A percentile compares a stretch with the other conserved stretches of the same genome.
Conservation (phyloP, 2,888 invertebrate species). For the Ellobium chinense region DNA sequence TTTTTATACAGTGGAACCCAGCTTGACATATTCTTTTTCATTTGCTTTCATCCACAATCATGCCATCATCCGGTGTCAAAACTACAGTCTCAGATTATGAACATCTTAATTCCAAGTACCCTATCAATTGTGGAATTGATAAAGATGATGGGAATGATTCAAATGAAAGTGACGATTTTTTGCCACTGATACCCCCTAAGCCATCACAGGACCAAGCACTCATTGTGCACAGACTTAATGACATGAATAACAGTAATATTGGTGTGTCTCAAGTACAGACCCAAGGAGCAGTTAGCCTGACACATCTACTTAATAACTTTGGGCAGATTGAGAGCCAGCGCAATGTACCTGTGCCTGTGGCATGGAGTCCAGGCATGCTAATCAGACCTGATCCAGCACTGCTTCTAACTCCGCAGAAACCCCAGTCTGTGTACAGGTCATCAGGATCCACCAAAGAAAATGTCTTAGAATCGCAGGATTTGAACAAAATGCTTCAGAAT, state of each 20-base stretch:
- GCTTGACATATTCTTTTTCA: no score
- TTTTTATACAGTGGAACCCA: no score
- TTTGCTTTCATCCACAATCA: no score
- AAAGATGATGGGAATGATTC: background rate
- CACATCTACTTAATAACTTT: background rate
- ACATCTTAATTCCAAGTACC: background rate
- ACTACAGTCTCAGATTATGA: slow-evolving; percentile 34
- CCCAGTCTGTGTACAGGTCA: background rate
- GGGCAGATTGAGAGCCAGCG: slow-evolving; percentile 4
- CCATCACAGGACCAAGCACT: background rate
- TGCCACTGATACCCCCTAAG: slow-evolving; percentile 3
- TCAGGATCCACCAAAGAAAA: slow-evolving; percentile 20
- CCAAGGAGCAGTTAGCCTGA: background rate
- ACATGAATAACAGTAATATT: background rate
- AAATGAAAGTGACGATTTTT: slow-evolving; percentile 20
- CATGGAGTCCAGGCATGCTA: slow-evolving; percentile 43
- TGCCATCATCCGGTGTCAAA: slow-evolving; percentile 9
- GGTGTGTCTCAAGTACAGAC: background rate
- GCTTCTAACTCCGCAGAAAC: slow-evolving; percentile 66
- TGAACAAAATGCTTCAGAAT: slow-evolving; percentile 20
- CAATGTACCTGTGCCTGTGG: slow-evolving; percentile 47
- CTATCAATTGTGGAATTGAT: background rate
- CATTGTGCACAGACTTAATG: background rate
- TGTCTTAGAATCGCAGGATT: slow-evolving; percentile 17
- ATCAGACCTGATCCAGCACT: slow-evolving; percentile 61